A percentile compares a stretch with the other conserved stretches of the same genome.
These are phyloP conservation scores for Acropora tenuis DNA, from an alignment of 64 coral and sea anemone species.

Conservation along the genomic window DNA sequence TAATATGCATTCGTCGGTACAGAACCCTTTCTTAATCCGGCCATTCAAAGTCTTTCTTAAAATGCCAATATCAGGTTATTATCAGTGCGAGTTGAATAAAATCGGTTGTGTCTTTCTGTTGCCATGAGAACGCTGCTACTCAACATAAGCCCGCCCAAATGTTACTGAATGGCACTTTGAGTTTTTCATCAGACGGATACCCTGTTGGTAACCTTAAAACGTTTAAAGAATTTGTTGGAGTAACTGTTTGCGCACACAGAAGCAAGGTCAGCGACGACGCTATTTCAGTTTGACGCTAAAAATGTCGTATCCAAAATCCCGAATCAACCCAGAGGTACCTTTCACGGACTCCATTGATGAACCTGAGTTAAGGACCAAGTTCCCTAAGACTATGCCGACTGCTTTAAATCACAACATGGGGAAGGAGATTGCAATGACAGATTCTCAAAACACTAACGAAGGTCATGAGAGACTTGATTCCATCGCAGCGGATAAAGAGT, in stretches of 20 bases:
- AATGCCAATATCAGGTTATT: too few relatives aligned
- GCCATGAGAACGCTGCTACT: not conserved
- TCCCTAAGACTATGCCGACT: not conserved
- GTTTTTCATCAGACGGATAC: not conserved
- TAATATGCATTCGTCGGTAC: too few relatives aligned
- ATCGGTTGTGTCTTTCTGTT: not conserved
- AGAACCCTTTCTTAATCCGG: not conserved
- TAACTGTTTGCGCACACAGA: not conserved
- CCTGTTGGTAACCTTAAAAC: not conserved
- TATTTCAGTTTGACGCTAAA: not conserved
- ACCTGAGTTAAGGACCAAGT: not conserved
- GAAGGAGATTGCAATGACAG: not conserved
- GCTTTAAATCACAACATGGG: not conserved
- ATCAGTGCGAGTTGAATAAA: too few relatives aligned
- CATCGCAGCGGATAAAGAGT: not conserved
- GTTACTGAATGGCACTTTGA: not conserved
- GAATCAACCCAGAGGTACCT: not conserved
- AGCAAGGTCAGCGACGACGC: not conserved
- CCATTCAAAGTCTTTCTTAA: not conserved
- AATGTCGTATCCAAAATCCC: not conserved
- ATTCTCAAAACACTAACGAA: not conserved
- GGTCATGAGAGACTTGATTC: constrained; percentile 3
- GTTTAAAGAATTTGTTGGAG: not conserved
- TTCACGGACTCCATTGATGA: not conserved
- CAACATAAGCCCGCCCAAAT: not conserved